Conservation (phyloP, 2,113 vertebrate genomes). For the Trogon surrucura region DNA sequence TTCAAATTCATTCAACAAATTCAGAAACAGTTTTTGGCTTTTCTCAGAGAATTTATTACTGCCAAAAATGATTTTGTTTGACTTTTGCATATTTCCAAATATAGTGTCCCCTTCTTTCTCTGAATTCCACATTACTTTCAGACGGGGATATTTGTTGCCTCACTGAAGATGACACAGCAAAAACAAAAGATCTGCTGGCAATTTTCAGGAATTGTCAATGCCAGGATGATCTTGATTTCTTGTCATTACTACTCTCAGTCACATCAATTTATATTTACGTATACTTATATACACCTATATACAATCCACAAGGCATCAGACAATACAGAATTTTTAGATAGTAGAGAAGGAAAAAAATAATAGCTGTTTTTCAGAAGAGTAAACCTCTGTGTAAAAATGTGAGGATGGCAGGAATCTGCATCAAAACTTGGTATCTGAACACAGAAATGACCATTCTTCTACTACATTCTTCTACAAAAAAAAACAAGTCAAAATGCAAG, state of each 20-base stretch:
- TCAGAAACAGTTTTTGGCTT: background rate
- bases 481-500: no score
- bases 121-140: constrained; percentile 48
- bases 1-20: background rate
- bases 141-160: constrained; percentile 11
- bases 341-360: background rate
- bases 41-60: background rate
- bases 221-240: background rate
- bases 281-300: background rate
- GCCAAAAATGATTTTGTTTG: background rate
- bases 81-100: background rate
- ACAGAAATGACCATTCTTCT: background rate
- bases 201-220: background rate
- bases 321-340: background rate
- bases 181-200: constrained; percentile 8
- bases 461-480: background rate
- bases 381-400: background rate
- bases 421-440: background rate
- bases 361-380: background rate
- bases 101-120: background rate
- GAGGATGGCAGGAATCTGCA: background rate
- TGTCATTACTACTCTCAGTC: background rate
- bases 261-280: background rate
- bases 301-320: background rate
- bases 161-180: constrained; percentile 18